Conservation (phyloP, 1,140 invertebrate species). For the Himalopsyche phryganea region DNA sequence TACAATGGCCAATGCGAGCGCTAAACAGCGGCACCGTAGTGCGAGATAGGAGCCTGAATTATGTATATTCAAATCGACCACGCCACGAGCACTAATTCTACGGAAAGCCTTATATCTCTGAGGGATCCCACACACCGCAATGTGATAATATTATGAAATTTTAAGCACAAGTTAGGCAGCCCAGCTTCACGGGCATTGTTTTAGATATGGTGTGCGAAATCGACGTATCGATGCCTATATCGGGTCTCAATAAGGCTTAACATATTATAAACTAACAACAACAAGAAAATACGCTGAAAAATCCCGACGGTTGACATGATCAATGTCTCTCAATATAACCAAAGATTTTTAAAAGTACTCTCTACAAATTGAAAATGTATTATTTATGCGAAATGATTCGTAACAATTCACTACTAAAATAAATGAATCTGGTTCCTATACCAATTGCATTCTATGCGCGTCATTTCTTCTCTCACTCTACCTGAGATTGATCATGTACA, state of each 20-base stretch:
- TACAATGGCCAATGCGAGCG: no score
- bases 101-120: constrained; percentile 4
- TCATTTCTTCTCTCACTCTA: no score
- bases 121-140: constrained; percentile 2
- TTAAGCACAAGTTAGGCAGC: constrained; percentile 9
- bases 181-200: not conserved
- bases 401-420: no score
- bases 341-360: no score
- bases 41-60: constrained; percentile 4
- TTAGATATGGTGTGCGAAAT: not conserved
- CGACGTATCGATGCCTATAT: not conserved
- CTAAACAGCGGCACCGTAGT: not conserved
- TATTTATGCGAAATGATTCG: no score
- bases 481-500: no score
- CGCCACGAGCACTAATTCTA: constrained; percentile 3
- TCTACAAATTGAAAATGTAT: no score
- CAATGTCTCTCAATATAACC: no score
- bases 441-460: no score
- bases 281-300: no score
- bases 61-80: constrained; percentile 13
- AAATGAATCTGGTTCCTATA: no score
- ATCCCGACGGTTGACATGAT: no score
- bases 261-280: constrained; percentile 3
- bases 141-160: constrained; percentile 23
- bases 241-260: not conserved